These are phyloP conservation scores for Ectropis grisescens DNA, from an alignment of 1,140 invertebrate species.

Conservation along the genomic window DNA sequence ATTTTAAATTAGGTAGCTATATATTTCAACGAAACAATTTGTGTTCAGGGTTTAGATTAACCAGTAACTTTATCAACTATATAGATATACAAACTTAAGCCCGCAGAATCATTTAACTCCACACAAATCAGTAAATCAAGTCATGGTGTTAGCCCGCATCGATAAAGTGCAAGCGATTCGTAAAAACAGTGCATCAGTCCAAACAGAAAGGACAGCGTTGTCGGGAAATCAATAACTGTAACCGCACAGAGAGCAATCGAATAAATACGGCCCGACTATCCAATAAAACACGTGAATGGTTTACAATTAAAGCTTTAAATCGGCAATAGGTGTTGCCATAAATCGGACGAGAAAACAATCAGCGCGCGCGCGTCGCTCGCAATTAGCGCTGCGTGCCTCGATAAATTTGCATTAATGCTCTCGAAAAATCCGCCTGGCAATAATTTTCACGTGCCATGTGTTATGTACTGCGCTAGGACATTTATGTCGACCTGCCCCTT, in stretches of 20 bases:
- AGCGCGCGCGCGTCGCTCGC: conserved; percentile 59
- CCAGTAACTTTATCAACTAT: too few relatives aligned
- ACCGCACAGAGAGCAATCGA: conserved; percentile 48
- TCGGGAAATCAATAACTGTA: conserved; percentile 63
- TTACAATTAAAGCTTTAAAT: conserved; percentile 70
- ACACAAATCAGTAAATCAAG: too few relatives aligned
- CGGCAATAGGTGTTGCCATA: conserved; percentile 69
- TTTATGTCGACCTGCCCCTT: conserved; percentile 1
- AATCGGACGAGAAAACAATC: conserved; percentile 67
- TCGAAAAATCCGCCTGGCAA: conserved; percentile 65
- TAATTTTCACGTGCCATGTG: conserved; percentile 58
- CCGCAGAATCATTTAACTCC: too few relatives aligned
- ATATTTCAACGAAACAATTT: too few relatives aligned
- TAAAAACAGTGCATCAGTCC: too few relatives aligned
- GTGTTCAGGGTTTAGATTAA: too few relatives aligned
- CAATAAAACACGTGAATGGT: conserved; percentile 68
- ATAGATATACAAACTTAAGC: too few relatives aligned
- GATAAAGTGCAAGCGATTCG: too few relatives aligned
- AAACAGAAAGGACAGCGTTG: conserved; percentile 12
- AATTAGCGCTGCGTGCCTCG: conserved; percentile 63
- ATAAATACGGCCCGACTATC: conserved; percentile 65
- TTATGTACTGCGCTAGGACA: conserved; percentile 22
- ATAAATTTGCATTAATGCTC: conserved; percentile 70
- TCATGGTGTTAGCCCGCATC: too few relatives aligned
- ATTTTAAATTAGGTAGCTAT: too few relatives aligned